Evolutionary conservation across 1,140 invertebrate genomes (phyloP).

Genomic region (Prorops nasuta): DNA sequence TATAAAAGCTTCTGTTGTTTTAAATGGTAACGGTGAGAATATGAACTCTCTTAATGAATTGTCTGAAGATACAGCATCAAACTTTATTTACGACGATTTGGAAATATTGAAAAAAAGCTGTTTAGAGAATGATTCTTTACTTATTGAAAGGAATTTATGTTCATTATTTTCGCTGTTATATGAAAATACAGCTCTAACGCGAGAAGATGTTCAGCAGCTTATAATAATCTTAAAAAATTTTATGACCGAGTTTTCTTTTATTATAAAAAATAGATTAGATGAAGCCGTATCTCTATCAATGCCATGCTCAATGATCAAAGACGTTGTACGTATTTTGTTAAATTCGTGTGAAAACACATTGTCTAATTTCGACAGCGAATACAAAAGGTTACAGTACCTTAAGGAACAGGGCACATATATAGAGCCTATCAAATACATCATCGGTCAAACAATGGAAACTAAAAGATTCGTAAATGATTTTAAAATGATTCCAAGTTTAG

Average conservation of each 20-base stretch:
- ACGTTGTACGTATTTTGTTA: not conserved
- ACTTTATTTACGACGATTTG: not conserved
- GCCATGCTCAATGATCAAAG: too few relatives aligned
- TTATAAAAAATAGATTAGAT: too few relatives aligned
- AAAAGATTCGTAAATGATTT: slow-evolving; percentile 5
- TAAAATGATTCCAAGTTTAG: not conserved
- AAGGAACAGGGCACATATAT: not conserved
- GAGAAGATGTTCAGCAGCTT: too few relatives aligned
- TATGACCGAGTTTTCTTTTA: too few relatives aligned
- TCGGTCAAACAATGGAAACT: slow-evolving; percentile 6
- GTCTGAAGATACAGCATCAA: not conserved
- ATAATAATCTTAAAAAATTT: too few relatives aligned
- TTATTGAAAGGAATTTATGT: too few relatives aligned
- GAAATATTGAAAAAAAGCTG: not conserved
- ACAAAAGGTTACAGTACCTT: slow-evolving; percentile 7
- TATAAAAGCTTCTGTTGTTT: too few relatives aligned
- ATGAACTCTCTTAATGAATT: not conserved
- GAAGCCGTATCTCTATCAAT: too few relatives aligned
- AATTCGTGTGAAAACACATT: slow-evolving; percentile 6
- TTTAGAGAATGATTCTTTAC: not conserved
- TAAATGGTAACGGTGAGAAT: too few relatives aligned
- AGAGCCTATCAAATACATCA: not conserved
- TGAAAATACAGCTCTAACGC: too few relatives aligned
- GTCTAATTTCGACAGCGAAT: slow-evolving; percentile 3
- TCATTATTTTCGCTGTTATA: too few relatives aligned